These are phyloP conservation scores for Sinotaia quadrata DNA, from an alignment of 2,888 invertebrate species.

Conservation along the genomic window DNA sequence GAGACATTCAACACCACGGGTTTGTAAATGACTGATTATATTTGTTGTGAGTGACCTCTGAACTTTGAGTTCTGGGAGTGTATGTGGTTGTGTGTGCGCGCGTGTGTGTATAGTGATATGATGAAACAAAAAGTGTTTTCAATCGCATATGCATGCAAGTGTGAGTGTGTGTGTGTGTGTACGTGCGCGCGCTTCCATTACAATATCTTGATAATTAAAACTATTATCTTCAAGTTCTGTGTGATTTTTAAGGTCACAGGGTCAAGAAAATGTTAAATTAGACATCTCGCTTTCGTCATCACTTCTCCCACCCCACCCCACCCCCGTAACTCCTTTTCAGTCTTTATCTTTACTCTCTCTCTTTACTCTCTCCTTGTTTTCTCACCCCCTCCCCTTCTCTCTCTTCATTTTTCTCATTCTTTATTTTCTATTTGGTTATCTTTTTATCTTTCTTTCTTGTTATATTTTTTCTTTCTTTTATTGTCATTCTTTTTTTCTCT, in stretches of 20 bases:
- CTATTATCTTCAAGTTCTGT: too few relatives aligned
- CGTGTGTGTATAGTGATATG: background rate
- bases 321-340: background rate
- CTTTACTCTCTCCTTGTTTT: background rate
- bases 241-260: background rate
- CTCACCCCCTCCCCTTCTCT: background rate
- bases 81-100: background rate
- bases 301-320: too few relatives aligned
- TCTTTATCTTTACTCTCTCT: background rate
- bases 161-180: conserved; percentile 8
- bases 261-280: background rate
- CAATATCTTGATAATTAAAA: too few relatives aligned
- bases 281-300: background rate
- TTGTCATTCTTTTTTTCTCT: too few relatives aligned
- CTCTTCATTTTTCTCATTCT: background rate
- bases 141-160: conserved; percentile 1
- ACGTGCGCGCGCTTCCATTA: background rate
- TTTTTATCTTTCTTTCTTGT: background rate
- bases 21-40: too few relatives aligned
- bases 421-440: background rate
- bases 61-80: background rate
- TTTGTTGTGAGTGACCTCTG: too few relatives aligned
- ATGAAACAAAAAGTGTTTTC: conserved; percentile 13
- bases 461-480: too few relatives aligned
- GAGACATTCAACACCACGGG: too few relatives aligned